phyloP scores from a whole-genome alignment of 2,797 vertebrate genomes.

The Galago senegalensis region DNA sequence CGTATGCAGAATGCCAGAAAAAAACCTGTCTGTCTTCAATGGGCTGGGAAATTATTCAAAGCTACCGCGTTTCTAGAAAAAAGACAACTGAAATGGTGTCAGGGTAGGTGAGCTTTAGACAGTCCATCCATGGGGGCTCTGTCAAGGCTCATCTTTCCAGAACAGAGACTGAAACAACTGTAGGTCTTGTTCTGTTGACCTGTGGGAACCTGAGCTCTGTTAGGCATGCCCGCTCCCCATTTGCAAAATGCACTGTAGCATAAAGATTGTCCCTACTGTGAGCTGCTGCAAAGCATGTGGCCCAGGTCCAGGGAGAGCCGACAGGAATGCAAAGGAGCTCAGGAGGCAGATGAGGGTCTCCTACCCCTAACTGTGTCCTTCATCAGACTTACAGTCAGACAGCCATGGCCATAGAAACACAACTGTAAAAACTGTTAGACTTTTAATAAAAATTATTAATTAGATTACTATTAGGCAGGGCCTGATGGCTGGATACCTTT shows the following conservation, averaged over 20 bases:
- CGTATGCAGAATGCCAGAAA: not conserved
- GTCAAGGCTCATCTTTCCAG: not conserved
- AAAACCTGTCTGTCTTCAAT: slow-evolving; percentile 67
- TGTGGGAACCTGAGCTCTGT: not conserved
- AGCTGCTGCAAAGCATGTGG: not conserved
- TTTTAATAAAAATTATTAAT: too few relatives aligned
- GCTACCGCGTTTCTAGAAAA: slow-evolving; percentile 56
- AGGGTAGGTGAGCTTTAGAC: not conserved
- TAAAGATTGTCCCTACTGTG: not conserved
- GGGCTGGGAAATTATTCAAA: slow-evolving; percentile 55
- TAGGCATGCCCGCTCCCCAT: fast-evolving
- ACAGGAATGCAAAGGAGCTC: not conserved
- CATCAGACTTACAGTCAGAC: not conserved
- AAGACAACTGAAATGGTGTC: not conserved
- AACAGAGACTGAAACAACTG: not conserved
- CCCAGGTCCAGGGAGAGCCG: not conserved
- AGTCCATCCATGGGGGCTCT: not conserved
- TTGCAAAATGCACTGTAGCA: not conserved
- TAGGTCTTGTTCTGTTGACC: not conserved
- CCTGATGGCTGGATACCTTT: fast-evolving
- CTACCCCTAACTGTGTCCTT: not conserved
- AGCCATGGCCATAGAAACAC: not conserved
- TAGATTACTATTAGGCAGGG: too few relatives aligned
- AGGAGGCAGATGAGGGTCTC: not conserved
- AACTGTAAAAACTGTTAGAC: not conserved